Percentiles rank a stretch among this genome's conserved stretches.
Evolutionary conservation across 2,888 invertebrate species (phyloP).

Genomic region (Archips xylosteana): DNA sequence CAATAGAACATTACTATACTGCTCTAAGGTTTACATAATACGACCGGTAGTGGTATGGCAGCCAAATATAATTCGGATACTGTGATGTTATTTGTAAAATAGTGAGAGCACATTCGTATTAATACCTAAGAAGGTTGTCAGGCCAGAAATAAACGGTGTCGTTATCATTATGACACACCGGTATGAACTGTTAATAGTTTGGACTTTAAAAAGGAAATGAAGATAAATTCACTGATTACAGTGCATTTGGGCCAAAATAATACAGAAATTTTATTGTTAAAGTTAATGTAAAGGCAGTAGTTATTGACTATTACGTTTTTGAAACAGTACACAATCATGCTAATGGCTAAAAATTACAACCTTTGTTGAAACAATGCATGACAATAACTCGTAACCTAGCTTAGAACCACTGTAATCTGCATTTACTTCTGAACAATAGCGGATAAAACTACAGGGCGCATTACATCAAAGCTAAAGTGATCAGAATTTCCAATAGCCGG

Average conservation of each 20-base stretch:
- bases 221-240: slow-evolving; percentile 1
- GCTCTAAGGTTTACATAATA: slow-evolving; percentile 37
- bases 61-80: slow-evolving; percentile 48
- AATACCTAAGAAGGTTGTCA: slow-evolving; percentile 34
- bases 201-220: neutral
- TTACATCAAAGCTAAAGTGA: slow-evolving; percentile 23
- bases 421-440: slow-evolving; percentile 45
- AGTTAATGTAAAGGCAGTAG: neutral
- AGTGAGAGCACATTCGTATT: slow-evolving; percentile 39
- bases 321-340: slow-evolving; percentile 30
- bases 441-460: slow-evolving; percentile 42
- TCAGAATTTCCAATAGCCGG: slow-evolving; percentile 7
- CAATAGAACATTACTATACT: slow-evolving; percentile 19
- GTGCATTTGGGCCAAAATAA: slow-evolving; percentile 2
- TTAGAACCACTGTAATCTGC: slow-evolving; percentile 45
- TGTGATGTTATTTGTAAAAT: slow-evolving; percentile 36
- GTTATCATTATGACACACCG: neutral
- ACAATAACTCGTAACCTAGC: slow-evolving; percentile 41
- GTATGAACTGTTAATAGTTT: neutral
- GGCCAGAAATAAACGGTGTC: slow-evolving; percentile 15
- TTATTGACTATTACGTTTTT: slow-evolving; percentile 17
- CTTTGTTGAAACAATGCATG: slow-evolving; percentile 36
- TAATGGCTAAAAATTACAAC: slow-evolving; percentile 29
- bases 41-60: slow-evolving; percentile 42
- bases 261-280: neutral